These are phyloP conservation scores for Molothrus aeneus DNA, from an alignment of 2,797 vertebrate species.

Conservation along the genomic window DNA sequence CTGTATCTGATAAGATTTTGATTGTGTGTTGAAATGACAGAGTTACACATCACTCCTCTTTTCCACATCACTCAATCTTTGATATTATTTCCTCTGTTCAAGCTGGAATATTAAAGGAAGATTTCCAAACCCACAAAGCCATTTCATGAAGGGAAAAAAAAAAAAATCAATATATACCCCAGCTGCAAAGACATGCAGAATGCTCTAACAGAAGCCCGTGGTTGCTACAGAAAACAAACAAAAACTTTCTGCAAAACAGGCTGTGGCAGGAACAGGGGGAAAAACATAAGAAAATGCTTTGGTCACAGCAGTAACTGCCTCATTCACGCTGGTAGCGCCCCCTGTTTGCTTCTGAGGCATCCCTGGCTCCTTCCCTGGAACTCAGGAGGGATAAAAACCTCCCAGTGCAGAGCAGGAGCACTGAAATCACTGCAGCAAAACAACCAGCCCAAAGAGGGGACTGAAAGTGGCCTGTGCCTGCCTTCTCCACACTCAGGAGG, in stretches of 20 bases:
- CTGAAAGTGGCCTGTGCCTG: neutral
- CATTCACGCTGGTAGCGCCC: neutral
- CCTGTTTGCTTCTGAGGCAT: neutral
- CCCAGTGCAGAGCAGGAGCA: neutral
- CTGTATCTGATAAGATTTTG: neutral
- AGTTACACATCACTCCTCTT: neutral
- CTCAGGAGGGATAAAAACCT: neutral
- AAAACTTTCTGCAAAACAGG: neutral
- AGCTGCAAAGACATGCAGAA: neutral
- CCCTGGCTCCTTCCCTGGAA: neutral
- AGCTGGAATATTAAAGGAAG: neutral
- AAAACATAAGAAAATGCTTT: neutral
- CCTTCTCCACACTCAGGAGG: neutral
- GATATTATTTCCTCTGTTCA: neutral
- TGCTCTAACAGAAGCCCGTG: neutral
- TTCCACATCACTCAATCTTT: neutral
- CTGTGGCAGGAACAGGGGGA: neutral
- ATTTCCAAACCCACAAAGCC: neutral
- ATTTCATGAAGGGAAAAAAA: neutral
- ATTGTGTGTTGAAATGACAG: neutral
- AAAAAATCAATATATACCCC: neutral
- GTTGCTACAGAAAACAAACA: neutral
- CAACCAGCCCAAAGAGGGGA: fast-evolving
- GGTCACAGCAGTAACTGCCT: neutral
- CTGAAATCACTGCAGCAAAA: neutral